Evolutionary conservation across 1,140 invertebrate species (phyloP).

Genomic region (Archivesica marissinica): DNA sequence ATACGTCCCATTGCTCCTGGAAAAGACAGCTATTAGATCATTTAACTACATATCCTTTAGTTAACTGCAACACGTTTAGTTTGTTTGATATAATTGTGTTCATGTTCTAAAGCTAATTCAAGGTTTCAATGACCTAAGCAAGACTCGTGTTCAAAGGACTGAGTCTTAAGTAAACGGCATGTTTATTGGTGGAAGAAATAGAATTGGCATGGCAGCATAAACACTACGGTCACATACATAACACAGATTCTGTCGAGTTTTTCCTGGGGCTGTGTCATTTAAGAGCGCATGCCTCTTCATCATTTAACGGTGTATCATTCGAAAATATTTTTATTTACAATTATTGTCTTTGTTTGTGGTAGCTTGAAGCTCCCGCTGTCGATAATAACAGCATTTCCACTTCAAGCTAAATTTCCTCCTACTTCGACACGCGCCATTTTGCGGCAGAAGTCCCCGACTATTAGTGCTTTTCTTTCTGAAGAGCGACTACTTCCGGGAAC

Average conservation of each 20-base stretch:
- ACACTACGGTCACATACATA: too few species aligned
- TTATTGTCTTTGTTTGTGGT: conserved; percentile 59
- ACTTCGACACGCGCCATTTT: conserved; percentile 46
- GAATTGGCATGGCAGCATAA: too few species aligned
- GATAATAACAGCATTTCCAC: conserved; percentile 43
- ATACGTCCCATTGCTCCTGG: too few species aligned
- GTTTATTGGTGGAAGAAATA: too few species aligned
- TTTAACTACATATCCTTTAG: too few species aligned
- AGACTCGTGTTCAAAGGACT: neutral
- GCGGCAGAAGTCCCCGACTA: conserved; percentile 51
- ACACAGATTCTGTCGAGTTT: conserved; percentile 16
- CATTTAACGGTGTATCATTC: conserved; percentile 34
- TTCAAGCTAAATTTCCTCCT: conserved; percentile 18
- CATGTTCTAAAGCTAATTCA: neutral
- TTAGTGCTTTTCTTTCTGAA: conserved; percentile 60
- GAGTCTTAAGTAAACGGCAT: too few species aligned
- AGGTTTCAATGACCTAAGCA: neutral
- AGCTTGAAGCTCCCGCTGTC: neutral
- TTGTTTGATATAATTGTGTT: neutral
- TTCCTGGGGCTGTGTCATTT: conserved; percentile 35
- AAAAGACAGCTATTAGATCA: too few species aligned
- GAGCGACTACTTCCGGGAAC: conserved; percentile 52
- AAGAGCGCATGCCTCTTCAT: conserved; percentile 2
- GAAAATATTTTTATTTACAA: conserved; percentile 62
- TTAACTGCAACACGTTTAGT: too few species aligned